Base-by-base conservation (phyloP, 1,140 invertebrate species). In the Leptinotarsa undecemlineata region DNA sequence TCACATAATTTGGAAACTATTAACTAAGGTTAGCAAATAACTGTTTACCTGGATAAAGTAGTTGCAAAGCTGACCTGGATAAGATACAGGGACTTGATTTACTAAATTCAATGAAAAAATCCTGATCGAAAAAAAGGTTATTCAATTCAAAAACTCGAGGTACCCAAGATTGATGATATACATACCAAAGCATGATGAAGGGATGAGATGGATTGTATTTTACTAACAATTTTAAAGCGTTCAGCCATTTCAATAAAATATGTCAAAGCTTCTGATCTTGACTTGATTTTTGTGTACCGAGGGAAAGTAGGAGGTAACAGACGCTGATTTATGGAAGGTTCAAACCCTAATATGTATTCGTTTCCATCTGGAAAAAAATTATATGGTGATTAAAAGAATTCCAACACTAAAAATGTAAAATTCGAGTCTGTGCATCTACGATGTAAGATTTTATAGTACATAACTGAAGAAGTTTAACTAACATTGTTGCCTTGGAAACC, bases 261-360 rank as follows among this genome's bases (percentile, higher is more conserved):
- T 79, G 91, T 88, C 75, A 97, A 85, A 42, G 96, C 93, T 80
- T 97, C 95, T 48, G 88, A 85, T 57, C 95, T 88, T 66, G 92
- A 92, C 78, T 95, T 95, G 79, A 99, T 97, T 86, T 95, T 94
- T 1, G 96, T 97, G 85, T 98, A 98, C 2, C 97, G 89, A 13
- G 98, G 98, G 89, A 99, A 99, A n/a, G 97, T 98, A 1, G 97
- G 97, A 57, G 97, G 97, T 42, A 98, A 87, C 47, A 98, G 88
- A 77, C 97, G 90, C 86, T 98, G 96, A 87, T 98, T 98, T 48
- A 98, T 93, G 84, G 97, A 90, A 21, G 97, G 96, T 83, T 98
- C 96, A 87, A 99, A 99, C 1, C 96, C 96, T 88, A 96, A 91
- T 75, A 83, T 81, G 74, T 80, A 72, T 23, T 80, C 77, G 72